Evolutionary conservation across 2,888 invertebrate genomes (phyloP).

Genomic region (Acanthosepion lycidas): DNA sequence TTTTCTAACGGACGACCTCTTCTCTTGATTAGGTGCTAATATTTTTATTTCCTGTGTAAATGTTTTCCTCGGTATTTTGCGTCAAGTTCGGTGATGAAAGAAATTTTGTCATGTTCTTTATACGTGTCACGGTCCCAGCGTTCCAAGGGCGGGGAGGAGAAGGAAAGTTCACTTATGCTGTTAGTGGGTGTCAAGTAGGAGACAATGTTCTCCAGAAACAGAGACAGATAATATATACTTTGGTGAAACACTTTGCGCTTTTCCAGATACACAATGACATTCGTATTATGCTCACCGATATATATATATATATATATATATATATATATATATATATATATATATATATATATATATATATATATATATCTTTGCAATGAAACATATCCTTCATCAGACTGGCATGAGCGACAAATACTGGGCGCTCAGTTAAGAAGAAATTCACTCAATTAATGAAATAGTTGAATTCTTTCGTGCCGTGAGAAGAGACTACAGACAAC

Average conservation of each 20-base stretch:
- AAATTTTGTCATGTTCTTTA: not conserved
- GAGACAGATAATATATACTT: not conserved
- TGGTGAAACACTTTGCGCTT: not conserved
- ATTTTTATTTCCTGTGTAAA: not conserved
- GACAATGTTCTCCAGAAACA: not conserved
- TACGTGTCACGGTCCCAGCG: not conserved
- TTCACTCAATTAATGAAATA: no score
- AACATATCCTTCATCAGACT: no score
- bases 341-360: no score
- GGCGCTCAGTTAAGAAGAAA: no score
- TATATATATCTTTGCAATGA: no score
- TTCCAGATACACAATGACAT: not conserved
- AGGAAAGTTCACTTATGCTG: not conserved
- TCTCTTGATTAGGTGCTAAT: not conserved
- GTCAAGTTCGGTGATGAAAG: not conserved
- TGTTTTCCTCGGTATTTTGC: not conserved
- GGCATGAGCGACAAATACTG: no score
- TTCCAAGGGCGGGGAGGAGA: not conserved
- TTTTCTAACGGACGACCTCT: not conserved
- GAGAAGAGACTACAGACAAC: no score
- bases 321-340: no score
- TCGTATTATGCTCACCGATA: accelerated
- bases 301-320: not conserved
- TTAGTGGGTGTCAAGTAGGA: not conserved
- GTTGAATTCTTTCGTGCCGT: no score